These are phyloP conservation scores for Danio kyathit DNA, from an alignment of 2,797 vertebrate species.

Conservation along the genomic window DNA sequence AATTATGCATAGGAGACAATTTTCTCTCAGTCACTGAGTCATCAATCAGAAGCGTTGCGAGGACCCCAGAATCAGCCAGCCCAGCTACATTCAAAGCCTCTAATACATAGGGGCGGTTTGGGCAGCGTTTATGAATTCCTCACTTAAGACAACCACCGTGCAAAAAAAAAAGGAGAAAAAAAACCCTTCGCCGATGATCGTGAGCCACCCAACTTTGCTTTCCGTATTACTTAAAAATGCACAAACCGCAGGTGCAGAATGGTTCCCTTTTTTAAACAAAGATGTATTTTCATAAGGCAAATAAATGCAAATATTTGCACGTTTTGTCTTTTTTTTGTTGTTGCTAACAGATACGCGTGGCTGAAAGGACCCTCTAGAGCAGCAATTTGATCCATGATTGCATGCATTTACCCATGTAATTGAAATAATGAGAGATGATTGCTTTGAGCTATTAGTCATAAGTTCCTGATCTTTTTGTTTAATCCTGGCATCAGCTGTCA, in stretches of 20 bases:
- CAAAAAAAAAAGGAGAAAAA: conserved; percentile 73
- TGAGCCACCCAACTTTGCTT: conserved; percentile 30
- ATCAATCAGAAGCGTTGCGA: conserved; percentile 93
- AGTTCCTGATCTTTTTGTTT: conserved; percentile 97
- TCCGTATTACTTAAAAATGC: conserved; percentile 46
- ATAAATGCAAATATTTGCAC: conserved; percentile 95
- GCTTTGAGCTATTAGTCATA: conserved; percentile 97
- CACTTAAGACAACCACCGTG: conserved; percentile 83
- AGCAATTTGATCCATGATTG: conserved; percentile 96
- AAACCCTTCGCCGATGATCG: conserved; percentile 22
- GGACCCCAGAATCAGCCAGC: conserved; percentile 89
- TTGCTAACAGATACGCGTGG: conserved; percentile 88
- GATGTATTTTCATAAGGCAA: conserved; percentile 89
- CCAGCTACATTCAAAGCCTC: conserved; percentile 86
- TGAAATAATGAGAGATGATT: conserved; percentile 98
- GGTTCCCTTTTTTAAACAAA: conserved; percentile 87
- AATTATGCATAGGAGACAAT: conserved; percentile 95
- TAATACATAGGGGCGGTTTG: conserved; percentile 84
- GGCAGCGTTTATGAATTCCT: conserved; percentile 85
- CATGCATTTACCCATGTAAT: conserved; percentile 97
- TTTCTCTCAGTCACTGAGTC: conserved; percentile 95
- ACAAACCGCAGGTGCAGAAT: conserved; percentile 81
- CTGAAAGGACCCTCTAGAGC: conserved; percentile 91
- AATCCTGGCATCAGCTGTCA: conserved; percentile 96
- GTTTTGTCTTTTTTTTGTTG: conserved; percentile 77